A percentile compares a stretch with the other conserved stretches of the same genome.
Evolutionary conservation across 2,797 vertebrate genomes (phyloP).

Genomic region (Morelia viridis): DNA sequence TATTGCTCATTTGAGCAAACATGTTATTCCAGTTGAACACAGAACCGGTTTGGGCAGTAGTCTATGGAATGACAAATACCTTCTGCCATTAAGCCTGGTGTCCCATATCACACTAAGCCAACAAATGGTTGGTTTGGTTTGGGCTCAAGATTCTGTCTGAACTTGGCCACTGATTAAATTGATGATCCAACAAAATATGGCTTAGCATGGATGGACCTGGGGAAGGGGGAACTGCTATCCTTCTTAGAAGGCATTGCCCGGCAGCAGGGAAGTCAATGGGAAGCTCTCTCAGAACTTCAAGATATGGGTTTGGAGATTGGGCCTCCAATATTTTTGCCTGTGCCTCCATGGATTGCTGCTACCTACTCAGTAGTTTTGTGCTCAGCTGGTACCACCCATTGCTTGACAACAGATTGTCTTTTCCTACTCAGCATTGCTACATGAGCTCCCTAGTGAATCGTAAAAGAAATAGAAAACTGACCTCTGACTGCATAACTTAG

Average conservation of each 20-base stretch:
- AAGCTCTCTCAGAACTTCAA: neutral
- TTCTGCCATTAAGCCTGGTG: neutral
- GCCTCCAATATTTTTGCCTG: neutral
- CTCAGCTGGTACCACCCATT: neutral
- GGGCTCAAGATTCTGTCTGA: neutral
- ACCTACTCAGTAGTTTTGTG: neutral
- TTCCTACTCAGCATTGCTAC: neutral
- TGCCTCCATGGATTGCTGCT: neutral
- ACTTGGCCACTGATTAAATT: neutral
- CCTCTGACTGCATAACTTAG: neutral
- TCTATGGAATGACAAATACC: neutral
- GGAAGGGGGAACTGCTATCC: neutral
- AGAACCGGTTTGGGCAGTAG: neutral
- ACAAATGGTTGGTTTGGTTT: neutral
- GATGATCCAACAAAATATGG: neutral
- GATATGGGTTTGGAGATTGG: neutral
- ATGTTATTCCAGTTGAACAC: neutral
- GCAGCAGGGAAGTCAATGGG: neutral
- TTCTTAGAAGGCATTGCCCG: neutral
- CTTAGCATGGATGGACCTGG: neutral
- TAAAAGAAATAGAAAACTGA: neutral
- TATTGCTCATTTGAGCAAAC: neutral
- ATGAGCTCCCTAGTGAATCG: neutral
- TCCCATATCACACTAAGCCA: neutral
- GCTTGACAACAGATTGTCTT: neutral